These are phyloP conservation scores for Siniperca chuatsi DNA, from an alignment of 2,113 vertebrate genomes.

Conservation along the genomic window DNA sequence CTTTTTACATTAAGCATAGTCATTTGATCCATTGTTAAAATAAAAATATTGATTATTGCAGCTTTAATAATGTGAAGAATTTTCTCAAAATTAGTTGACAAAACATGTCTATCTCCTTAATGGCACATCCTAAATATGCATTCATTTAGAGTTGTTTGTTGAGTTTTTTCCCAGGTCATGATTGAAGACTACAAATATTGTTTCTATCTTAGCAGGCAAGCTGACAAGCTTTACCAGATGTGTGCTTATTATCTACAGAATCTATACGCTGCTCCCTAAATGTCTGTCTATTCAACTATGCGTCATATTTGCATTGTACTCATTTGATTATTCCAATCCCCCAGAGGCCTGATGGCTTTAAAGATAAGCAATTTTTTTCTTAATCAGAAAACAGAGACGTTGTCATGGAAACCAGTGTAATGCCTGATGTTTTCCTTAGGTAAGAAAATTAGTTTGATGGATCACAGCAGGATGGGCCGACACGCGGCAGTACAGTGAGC, in stretches of 20 bases:
- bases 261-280: neutral
- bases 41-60: neutral
- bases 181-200: too few species aligned
- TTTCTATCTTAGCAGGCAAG: too few species aligned
- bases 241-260: neutral
- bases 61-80: too few species aligned
- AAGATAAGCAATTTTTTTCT: conserved; percentile 63
- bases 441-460: conserved; percentile 59
- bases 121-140: neutral
- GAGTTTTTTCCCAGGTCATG: too few species aligned
- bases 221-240: too few species aligned
- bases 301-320: conserved; percentile 1
- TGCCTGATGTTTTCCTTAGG: conserved; percentile 35
- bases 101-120: neutral
- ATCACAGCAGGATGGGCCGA: conserved; percentile 44
- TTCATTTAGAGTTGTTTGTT: neutral
- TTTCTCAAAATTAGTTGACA: neutral
- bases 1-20: neutral
- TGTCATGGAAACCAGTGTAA: conserved; percentile 68
- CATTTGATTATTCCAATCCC: conserved; percentile 50
- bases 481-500: neutral
- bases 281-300: neutral
- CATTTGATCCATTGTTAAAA: neutral
- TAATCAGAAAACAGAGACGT: conserved; percentile 61
- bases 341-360: conserved; percentile 44